These are phyloP conservation scores for Thysanoteuthis rhombus DNA, from an alignment of 2,888 invertebrate species.

Conservation along the genomic window DNA sequence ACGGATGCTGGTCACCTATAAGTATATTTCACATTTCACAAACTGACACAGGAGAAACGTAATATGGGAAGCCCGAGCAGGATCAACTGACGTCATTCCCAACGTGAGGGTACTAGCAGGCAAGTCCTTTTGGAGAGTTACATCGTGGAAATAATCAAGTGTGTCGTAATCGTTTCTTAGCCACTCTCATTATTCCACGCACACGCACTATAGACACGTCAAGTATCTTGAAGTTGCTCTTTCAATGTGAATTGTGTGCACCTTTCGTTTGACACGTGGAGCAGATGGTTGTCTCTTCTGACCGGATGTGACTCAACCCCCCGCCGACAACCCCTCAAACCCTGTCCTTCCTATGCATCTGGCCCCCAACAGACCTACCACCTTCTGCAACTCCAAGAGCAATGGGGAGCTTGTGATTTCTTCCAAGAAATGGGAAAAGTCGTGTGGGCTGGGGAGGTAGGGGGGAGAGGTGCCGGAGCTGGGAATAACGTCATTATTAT, in stretches of 20 bases:
- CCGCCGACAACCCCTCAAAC: background rate
- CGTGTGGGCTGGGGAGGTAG: background rate
- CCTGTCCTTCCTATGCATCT: background rate
- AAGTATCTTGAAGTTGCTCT: background rate
- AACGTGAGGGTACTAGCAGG: too few species aligned
- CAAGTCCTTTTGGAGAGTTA: background rate
- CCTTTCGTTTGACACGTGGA: background rate
- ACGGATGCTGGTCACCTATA: too few species aligned
- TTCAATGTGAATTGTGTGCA: background rate
- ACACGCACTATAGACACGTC: background rate
- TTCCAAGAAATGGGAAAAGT: background rate
- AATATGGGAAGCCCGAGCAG: too few species aligned
- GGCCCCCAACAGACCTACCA: background rate
- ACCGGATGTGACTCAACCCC: background rate
- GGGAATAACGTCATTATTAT: background rate
- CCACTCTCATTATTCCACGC: background rate
- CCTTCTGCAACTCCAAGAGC: background rate
- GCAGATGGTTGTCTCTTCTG: background rate
- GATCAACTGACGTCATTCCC: too few species aligned
- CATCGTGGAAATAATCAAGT: background rate
- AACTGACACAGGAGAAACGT: too few species aligned
- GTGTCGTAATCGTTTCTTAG: background rate
- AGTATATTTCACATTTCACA: too few species aligned
- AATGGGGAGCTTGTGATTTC: background rate
- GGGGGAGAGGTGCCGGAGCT: background rate